Evolutionary conservation across 2,113 vertebrate species (phyloP).

Genomic region (Vidua chalybeata): DNA sequence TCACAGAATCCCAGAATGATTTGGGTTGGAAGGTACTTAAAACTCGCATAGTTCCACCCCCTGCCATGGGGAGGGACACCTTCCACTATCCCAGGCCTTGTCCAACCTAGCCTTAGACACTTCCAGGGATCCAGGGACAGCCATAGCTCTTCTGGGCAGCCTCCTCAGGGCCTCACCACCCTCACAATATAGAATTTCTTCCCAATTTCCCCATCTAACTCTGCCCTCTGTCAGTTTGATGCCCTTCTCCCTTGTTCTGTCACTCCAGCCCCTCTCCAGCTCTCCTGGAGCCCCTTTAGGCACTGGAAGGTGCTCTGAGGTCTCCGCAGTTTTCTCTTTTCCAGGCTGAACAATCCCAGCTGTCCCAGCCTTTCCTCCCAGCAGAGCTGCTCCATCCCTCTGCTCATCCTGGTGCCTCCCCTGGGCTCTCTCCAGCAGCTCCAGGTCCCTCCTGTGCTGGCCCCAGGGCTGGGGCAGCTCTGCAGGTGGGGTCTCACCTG

Average conservation of each 20-base stretch:
- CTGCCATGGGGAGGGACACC: not conserved
- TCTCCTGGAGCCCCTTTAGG: not conserved
- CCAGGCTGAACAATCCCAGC: not conserved
- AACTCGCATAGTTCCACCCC: too few species aligned
- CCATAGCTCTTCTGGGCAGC: not conserved
- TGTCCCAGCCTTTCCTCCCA: not conserved
- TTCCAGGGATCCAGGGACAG: not conserved
- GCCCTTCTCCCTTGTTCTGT: not conserved
- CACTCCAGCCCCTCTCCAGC: not conserved
- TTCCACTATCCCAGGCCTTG: not conserved
- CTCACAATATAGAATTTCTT: not conserved
- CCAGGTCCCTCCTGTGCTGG: not conserved
- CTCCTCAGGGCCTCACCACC: not conserved
- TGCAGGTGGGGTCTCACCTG: not conserved
- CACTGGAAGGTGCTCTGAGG: not conserved
- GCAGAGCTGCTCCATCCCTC: not conserved
- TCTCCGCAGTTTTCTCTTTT: rapidly evolving
- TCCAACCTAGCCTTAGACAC: not conserved
- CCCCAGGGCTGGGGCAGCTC: not conserved
- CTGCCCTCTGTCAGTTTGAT: not conserved
- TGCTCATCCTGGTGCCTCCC: not conserved
- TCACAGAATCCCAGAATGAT: not conserved
- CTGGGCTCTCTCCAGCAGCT: not conserved
- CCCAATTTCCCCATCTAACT: not conserved
- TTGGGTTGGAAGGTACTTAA: not conserved